A percentile compares a stretch with the other conserved stretches of the same genome.
Evolutionary conservation across 2,113 vertebrate genomes (phyloP).

Genomic region (Micronycteris hirsuta): DNA sequence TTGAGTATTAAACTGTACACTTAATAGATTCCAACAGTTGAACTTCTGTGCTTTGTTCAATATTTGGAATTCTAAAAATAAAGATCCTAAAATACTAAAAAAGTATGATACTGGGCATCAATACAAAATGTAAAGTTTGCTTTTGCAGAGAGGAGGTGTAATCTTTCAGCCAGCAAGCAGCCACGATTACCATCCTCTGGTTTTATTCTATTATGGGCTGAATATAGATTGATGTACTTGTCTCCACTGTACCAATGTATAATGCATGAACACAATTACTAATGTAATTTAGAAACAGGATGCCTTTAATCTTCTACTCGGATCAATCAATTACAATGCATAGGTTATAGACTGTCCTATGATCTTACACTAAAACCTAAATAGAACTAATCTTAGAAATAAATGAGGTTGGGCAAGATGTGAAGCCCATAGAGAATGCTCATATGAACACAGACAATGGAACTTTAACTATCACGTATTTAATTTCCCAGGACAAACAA

Average conservation of each 20-base stretch:
- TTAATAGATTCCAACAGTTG: background rate
- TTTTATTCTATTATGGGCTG: constrained; percentile 58
- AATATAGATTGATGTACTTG: constrained; percentile 64
- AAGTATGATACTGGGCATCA: background rate
- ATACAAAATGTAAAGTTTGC: background rate
- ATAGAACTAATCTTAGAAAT: constrained; percentile 54
- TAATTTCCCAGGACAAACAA: constrained; percentile 24
- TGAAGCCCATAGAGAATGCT: background rate
- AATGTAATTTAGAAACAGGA: constrained; percentile 69
- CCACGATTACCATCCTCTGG: constrained; percentile 32
- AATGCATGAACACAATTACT: constrained; percentile 68
- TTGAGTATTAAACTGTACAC: background rate
- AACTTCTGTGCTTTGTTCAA: background rate
- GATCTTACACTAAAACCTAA: constrained; percentile 44
- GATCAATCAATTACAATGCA: constrained; percentile 63
- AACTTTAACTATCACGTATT: constrained; percentile 1
- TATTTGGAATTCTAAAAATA: background rate
- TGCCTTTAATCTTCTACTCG: constrained; percentile 66
- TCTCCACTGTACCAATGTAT: constrained; percentile 65
- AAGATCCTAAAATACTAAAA: background rate
- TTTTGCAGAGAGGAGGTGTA: background rate
- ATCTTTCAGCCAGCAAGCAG: constrained; percentile 25
- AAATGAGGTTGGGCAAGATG: constrained; percentile 56
- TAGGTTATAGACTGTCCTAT: constrained; percentile 52
- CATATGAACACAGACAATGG: constrained; percentile 15